Percentiles rank a stretch among this genome's conserved stretches.
Evolutionary conservation across 2,888 invertebrate genomes (phyloP).

Genomic region (Drosophila borealis): DNA sequence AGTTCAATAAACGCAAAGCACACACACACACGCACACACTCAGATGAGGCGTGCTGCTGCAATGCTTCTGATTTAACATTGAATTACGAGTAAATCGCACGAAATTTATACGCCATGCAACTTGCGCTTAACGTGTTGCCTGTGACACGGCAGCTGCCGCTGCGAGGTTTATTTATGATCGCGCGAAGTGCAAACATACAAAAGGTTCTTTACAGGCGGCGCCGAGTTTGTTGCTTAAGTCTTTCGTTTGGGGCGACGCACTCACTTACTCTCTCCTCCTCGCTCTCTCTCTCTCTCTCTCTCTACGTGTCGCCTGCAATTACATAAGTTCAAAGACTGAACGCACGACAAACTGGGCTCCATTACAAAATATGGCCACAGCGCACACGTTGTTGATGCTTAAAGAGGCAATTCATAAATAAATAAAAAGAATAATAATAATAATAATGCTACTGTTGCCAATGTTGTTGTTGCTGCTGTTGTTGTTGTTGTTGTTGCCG

Average conservation of each 20-base stretch:
- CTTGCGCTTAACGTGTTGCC: constrained; percentile 44
- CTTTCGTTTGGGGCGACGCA: constrained; percentile 33
- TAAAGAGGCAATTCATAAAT: constrained; percentile 48
- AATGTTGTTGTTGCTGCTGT: constrained; percentile 29
- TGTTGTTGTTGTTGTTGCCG: constrained; percentile 15
- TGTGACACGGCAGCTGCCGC: constrained; percentile 4
- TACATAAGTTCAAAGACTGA: constrained; percentile 73
- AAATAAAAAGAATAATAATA: constrained; percentile 48
- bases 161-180: constrained; percentile 64
- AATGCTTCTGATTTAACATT: constrained; percentile 44
- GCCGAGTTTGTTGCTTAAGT: constrained; percentile 48
- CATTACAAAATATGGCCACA: constrained; percentile 58
- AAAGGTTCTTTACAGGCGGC: constrained; percentile 35
- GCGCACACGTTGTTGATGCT: constrained; percentile 43
- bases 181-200: constrained; percentile 56
- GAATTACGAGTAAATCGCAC: constrained; percentile 58
- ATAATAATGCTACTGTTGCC: constrained; percentile 57
- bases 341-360: constrained; percentile 28
- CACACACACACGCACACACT: constrained; percentile 5
- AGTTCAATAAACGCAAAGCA: constrained; percentile 75
- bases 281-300: constrained; percentile 1
- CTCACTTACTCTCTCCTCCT: not conserved
- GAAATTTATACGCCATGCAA: constrained; percentile 51
- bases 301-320: constrained; percentile 45
- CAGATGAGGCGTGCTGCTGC: constrained; percentile 19